These are phyloP conservation scores for Chelonoidis abingdonii DNA, from an alignment of 2,113 vertebrate species.

Conservation along the genomic window DNA sequence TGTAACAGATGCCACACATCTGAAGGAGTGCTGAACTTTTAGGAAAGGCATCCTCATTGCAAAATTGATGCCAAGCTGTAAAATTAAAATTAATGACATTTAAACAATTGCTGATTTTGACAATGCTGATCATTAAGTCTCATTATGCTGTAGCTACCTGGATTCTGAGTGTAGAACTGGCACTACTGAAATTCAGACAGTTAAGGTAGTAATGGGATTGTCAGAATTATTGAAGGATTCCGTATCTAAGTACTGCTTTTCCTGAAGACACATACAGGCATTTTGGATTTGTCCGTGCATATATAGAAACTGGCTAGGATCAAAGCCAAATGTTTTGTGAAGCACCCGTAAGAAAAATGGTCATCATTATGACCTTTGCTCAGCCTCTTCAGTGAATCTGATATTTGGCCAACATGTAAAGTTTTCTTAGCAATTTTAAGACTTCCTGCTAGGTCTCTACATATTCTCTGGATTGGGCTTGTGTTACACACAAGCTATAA, in stretches of 20 bases:
- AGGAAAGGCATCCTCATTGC: not conserved
- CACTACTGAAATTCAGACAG: not conserved
- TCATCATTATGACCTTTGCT: not conserved
- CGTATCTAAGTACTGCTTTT: constrained; percentile 45
- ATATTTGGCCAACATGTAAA: not conserved
- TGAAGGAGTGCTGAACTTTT: not conserved
- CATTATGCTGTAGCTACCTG: not conserved
- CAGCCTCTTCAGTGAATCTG: not conserved
- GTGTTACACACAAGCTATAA: not conserved
- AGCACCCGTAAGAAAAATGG: not conserved
- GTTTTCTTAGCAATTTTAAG: not conserved
- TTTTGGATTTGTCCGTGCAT: not conserved
- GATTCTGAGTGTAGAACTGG: not conserved
- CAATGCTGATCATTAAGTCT: not conserved
- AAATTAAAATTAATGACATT: not conserved
- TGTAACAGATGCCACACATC: not conserved
- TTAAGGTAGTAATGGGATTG: not conserved
- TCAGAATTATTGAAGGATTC: constrained; percentile 32
- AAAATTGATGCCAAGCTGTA: not conserved
- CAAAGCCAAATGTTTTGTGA: constrained; percentile 26
- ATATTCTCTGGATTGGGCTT: not conserved
- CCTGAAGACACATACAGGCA: not conserved
- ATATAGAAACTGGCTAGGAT: not conserved
- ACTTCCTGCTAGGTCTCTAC: not conserved
- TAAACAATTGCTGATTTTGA: not conserved